Conservation (phyloP, 2,113 vertebrate genomes). For the Desmodus rotundus region DNA sequence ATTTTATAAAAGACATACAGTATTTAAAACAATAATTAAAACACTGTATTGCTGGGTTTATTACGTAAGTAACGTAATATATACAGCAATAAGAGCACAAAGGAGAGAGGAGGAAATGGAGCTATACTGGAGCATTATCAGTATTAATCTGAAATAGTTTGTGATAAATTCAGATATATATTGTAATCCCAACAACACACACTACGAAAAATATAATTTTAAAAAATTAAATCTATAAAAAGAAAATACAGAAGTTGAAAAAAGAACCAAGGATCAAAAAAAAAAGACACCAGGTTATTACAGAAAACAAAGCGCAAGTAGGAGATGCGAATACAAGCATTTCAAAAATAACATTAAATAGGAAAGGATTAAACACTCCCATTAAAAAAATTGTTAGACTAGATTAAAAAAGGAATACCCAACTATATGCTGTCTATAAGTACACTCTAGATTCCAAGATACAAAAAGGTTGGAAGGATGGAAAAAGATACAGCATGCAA, state of each 20-base stretch:
- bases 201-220: neutral
- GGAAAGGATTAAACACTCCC: neutral
- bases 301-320: neutral
- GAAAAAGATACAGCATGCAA: neutral
- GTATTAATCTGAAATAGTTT: neutral
- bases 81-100: neutral
- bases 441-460: neutral
- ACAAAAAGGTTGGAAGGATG: neutral
- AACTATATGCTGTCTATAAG: neutral
- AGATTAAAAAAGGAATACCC: neutral
- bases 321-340: neutral
- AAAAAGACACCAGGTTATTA: neutral
- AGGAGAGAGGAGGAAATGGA: neutral
- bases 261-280: neutral
- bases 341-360: constrained; percentile 6
- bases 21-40: neutral
- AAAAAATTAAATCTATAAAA: neutral
- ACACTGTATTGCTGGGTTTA: neutral
- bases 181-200: neutral
- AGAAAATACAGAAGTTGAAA: neutral
- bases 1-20: neutral
- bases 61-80: neutral
- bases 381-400: neutral
- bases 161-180: neutral
- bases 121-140: neutral